Base-by-base conservation (phyloP, 2,797 vertebrate genomes). In the Furcifer pardalis region DNA sequence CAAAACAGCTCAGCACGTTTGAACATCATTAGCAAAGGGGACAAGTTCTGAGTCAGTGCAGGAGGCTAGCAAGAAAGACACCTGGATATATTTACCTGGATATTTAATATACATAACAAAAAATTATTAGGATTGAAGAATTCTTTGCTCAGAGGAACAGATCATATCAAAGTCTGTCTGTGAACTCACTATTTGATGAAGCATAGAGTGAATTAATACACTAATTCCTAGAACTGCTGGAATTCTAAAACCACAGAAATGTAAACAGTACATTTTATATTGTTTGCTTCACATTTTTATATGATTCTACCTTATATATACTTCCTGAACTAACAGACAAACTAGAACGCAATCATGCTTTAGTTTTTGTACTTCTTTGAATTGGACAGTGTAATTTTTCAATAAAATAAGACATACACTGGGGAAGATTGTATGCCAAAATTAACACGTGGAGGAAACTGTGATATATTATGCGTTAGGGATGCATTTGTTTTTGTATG, bases 81-180 rank as follows among this genome's bases (percentile, higher is more conserved):
- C 12, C 46, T n/a, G 1, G 19, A 23, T 32, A 40, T 15, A 6
- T 35, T 35, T 81, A 15, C n/a, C 52, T 68, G 46, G 10, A 52
- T 49, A 66, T 79, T 68, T 79, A 79, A 77, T 80, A 80, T 52
- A 52, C 6, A 79, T 68, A 79, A 49, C 68, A 68, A 23, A 52
- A 52, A 52, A 13, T 65, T 21, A n/a, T 27, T 68, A 35, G 66
- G 42, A 71, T 19, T 49, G 12, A 49, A 42, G 77, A 79, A 79
- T 23, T 13, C 8, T 68, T 25, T 37, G 30, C 42, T 69, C 65
- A 49, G 49, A n/a, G n/a, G 46, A 52, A 80, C n/a, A 49, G 32
- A 52, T 56, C 65, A 35, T 56, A 69, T 56, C 56, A 56, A 80
- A 56, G 49, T 8, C 46, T 69, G 32, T 46, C 32, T 80, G 46